Evolutionary conservation across 2,797 vertebrate genomes (phyloP), one percentile per base, ranked within the genome.

Genomic region (Artibeus lituratus): DNA sequence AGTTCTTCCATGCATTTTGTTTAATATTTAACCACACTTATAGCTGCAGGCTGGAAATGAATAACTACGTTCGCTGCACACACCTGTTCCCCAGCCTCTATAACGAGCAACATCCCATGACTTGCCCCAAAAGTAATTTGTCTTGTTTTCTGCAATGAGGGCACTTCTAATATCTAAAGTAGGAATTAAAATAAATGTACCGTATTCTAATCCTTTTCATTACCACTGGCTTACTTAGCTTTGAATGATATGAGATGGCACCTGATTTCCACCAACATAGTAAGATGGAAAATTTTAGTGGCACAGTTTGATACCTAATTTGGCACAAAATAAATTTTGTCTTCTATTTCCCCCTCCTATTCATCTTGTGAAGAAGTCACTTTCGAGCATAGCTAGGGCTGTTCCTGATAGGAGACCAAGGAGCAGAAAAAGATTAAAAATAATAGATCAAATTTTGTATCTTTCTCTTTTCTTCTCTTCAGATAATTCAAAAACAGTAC

Each of bases 261-360:
- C 70, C 69, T 81, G 77, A 90, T 94, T 97, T 96, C 94, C 83
- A 90, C 3, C 16, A 81, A 87, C 81, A 94, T 42, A 94, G 24
- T 16, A 80, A 76, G 80, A 92, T 77, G 32, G 77, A 96, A 97
- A 97, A 94, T 88, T 82, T 95, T 93, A 96, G 73, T 53, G 96
- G 87, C 93, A 97, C 87, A 94, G 74, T 97, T 97, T 97, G 96
- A 96, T 83, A 93, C n/a, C n/a, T 62, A 76, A 92, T 77, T 62
- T 97, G 92, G 87, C 69, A 96, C 86, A 85, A 97, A 97, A 1
- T 57, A 76, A 84, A 91, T 91, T 93, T 93, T 95, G 80, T 88
- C 80, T 67, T 76, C 37, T 65, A 76, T 69, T 74, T 83, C 81
- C 37, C 44, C 22, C 9, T 96, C 22, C 10, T 96, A 32, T 78